These are phyloP conservation scores for Leptopilina drosophilae DNA, from an alignment of 2,888 invertebrate species.

Conservation along the genomic window DNA sequence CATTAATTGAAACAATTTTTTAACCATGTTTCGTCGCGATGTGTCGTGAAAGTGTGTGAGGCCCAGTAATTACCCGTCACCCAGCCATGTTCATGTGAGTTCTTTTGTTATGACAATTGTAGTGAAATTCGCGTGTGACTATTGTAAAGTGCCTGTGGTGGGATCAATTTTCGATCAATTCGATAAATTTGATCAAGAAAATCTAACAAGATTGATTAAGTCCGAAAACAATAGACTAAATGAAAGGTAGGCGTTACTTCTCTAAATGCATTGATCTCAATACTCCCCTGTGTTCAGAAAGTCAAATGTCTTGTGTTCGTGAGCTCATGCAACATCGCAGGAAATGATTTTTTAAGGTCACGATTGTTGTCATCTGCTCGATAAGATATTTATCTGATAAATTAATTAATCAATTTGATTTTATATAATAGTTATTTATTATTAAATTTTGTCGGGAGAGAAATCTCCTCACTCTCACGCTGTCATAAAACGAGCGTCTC, in stretches of 20 bases:
- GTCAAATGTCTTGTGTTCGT: not conserved
- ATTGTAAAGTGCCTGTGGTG: conserved; percentile 54
- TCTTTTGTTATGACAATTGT: conserved; percentile 69
- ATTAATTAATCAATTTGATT: not conserved
- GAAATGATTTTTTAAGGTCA: conserved; percentile 26
- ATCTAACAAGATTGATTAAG: conserved; percentile 39
- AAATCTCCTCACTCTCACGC: conserved; percentile 27
- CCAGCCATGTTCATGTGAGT: conserved; percentile 66
- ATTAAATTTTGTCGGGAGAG: not conserved
- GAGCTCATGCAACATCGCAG: conserved; percentile 37
- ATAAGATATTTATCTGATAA: conserved; percentile 7
- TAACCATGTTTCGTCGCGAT: conserved; percentile 59
- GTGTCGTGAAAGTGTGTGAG: conserved; percentile 65
- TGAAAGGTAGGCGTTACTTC: conserved; percentile 65
- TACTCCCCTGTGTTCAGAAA: conserved; percentile 27
- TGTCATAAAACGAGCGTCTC: conserved; percentile 39
- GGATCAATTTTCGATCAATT: conserved; percentile 46
- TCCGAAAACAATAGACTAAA: conserved; percentile 61
- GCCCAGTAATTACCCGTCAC: conserved; percentile 63
- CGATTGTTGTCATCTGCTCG: conserved; percentile 39
- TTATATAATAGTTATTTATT: conserved; percentile 20
- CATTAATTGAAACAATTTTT: conserved; percentile 16
- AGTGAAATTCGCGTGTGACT: conserved; percentile 59
- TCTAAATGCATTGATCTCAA: conserved; percentile 14
- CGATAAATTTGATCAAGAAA: conserved; percentile 19